Evolutionary conservation across 2,888 invertebrate species (phyloP).

Genomic region (Drosophila neonasuta): DNA sequence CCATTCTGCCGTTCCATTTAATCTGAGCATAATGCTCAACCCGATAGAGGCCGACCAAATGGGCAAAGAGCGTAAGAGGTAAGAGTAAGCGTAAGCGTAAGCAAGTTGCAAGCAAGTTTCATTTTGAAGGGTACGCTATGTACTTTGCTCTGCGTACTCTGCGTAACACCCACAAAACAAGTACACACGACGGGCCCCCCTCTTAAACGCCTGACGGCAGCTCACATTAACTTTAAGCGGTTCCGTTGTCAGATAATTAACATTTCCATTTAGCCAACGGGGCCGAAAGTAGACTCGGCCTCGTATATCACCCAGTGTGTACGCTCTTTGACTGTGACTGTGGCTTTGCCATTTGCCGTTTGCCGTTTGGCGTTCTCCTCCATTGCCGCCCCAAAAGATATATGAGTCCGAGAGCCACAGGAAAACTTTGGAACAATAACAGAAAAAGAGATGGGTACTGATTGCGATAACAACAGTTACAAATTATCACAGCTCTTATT

Average conservation of each 20-base stretch:
- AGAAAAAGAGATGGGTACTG: slow-evolving; percentile 17
- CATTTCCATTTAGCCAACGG: slow-evolving; percentile 64
- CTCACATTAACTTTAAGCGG: slow-evolving; percentile 55
- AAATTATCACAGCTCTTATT: slow-evolving; percentile 47
- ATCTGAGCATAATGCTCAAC: slow-evolving; percentile 33
- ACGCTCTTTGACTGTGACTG: not conserved
- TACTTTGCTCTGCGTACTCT: no score
- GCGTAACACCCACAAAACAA: no score
- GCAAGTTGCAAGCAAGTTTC: not conserved
- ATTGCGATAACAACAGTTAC: slow-evolving; percentile 48
- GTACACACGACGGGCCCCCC: slow-evolving; percentile 33
- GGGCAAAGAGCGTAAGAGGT: not conserved
- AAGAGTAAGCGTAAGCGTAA: not conserved
- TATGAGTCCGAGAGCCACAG: slow-evolving; percentile 10
- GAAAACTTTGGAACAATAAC: slow-evolving; percentile 20
- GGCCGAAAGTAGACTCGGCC: slow-evolving; percentile 17
- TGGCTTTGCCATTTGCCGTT: no score
- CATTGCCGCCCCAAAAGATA: slow-evolving; percentile 30
- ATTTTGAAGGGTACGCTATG: no score
- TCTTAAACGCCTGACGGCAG: slow-evolving; percentile 32
- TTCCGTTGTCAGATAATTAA: slow-evolving; percentile 73
- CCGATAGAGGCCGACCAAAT: slow-evolving; percentile 13
- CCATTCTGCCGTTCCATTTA: slow-evolving; percentile 24
- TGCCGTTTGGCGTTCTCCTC: no score
- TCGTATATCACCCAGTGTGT: slow-evolving; percentile 46